Evolutionary conservation across 1,140 invertebrate genomes (phyloP).

Genomic region (Trichonephila clavipes): DNA sequence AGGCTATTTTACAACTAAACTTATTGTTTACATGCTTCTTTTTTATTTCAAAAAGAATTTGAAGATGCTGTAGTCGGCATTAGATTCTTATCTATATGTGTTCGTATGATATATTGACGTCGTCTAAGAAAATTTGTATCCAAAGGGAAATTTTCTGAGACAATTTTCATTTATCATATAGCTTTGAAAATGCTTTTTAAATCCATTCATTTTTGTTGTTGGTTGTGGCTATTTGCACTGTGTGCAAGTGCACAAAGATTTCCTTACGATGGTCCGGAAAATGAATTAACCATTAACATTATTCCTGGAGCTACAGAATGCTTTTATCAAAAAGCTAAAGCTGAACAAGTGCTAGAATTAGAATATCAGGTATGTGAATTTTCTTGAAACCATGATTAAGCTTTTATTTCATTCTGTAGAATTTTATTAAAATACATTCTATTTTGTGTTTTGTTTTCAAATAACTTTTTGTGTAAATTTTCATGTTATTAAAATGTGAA

Average conservation of each 20-base stretch:
- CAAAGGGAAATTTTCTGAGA: background rate
- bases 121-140: too few species aligned
- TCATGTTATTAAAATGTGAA: too few species aligned
- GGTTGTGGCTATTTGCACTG: background rate
- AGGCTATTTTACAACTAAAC: conserved; percentile 3
- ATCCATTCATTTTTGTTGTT: background rate
- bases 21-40: conserved; percentile 10
- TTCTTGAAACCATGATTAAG: background rate
- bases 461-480: too few species aligned
- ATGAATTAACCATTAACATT: conserved; percentile 87
- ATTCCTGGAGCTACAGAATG: conserved; percentile 86
- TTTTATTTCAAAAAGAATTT: conserved; percentile 18
- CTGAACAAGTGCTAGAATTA: conserved; percentile 85
- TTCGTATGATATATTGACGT: background rate
- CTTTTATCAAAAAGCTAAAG: conserved; percentile 85
- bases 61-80: background rate
- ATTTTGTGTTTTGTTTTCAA: too few species aligned
- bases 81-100: background rate
- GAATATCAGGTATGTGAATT: conserved; percentile 87
- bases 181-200: background rate
- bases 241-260: conserved; percentile 10
- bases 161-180: background rate
- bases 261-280: conserved; percentile 77
- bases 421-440: background rate
- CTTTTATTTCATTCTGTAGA: background rate